A percentile compares a stretch with the other conserved stretches of the same genome.
phyloP scores from a whole-genome alignment of 1,140 invertebrate genomes.

The Hormaphis cornu region DNA sequence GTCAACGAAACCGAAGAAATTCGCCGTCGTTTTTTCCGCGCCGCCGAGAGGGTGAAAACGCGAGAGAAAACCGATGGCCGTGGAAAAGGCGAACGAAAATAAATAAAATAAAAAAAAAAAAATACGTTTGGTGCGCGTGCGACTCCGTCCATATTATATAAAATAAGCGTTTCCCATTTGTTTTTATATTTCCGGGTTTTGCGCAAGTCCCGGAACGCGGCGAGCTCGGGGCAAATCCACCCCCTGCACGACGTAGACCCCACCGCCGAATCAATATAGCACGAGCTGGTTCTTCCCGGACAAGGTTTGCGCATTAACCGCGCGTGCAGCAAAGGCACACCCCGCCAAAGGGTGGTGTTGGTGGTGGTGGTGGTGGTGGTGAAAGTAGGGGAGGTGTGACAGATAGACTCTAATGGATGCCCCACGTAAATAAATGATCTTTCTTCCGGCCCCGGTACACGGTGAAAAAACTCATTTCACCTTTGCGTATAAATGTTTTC shows the following conservation, averaged over 20 bases:
- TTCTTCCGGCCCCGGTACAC: slow-evolving; percentile 21
- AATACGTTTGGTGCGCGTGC: not conserved
- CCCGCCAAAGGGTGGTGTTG: not conserved
- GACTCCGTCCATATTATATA: too few relatives aligned
- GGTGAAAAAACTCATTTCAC: slow-evolving; percentile 26
- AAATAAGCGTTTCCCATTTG: slow-evolving; percentile 32
- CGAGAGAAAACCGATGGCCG: not conserved
- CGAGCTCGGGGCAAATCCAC: slow-evolving; percentile 27
- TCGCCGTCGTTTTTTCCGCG: too few relatives aligned
- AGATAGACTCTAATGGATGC: slow-evolving; percentile 27
- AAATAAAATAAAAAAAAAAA: too few relatives aligned
- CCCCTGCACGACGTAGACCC: slow-evolving; percentile 17
- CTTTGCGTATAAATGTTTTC: too few relatives aligned
- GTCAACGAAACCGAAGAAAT: too few relatives aligned
- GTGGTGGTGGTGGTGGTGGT: too few relatives aligned
- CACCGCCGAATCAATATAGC: slow-evolving; percentile 29
- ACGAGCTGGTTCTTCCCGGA: slow-evolving; percentile 27
- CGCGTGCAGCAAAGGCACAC: slow-evolving; percentile 9
- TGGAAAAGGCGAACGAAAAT: slow-evolving; percentile 1
- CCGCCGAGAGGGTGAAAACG: too few relatives aligned
- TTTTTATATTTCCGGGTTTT: slow-evolving; percentile 29
- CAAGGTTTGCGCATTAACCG: slow-evolving; percentile 30
- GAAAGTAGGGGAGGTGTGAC: too few relatives aligned
- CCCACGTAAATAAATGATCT: slow-evolving; percentile 23
- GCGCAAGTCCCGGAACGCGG: slow-evolving; percentile 23